Evolutionary conservation across 2,113 vertebrate genomes (phyloP).

Genomic region (Onychorhynchus coronatus): DNA sequence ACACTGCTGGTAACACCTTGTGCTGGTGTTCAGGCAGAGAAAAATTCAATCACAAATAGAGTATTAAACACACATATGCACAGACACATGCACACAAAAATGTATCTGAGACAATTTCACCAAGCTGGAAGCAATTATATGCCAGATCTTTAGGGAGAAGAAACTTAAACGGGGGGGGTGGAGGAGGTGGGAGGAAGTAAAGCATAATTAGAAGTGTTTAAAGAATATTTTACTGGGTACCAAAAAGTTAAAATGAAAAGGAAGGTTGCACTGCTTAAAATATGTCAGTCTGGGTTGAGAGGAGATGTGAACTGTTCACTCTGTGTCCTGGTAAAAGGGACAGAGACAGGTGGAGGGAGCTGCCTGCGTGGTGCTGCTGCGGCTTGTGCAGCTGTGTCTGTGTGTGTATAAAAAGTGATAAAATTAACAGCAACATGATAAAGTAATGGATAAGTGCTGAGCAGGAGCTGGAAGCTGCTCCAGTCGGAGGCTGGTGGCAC

Average conservation of each 20-base stretch:
- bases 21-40: neutral
- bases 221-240: neutral
- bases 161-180: neutral
- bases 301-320: neutral
- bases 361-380: neutral
- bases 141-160: constrained; percentile 38
- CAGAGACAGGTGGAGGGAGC: neutral
- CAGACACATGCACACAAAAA: neutral
- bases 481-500: neutral
- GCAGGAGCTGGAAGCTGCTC: neutral
- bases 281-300: neutral
- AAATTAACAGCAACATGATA: rapidly evolving
- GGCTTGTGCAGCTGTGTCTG: neutral
- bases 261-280: neutral
- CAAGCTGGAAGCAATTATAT: constrained; percentile 36
- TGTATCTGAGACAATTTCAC: neutral
- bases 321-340: neutral
- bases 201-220: neutral
- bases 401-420: neutral
- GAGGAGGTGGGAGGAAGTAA: neutral
- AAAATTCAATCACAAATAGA: neutral
- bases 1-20: no score
- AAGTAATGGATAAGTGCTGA: neutral
- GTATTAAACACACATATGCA: neutral
- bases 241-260: neutral